phyloP scores from a whole-genome alignment of 64 coral and sea anemone species.

The Pocillopora verrucosa region DNA sequence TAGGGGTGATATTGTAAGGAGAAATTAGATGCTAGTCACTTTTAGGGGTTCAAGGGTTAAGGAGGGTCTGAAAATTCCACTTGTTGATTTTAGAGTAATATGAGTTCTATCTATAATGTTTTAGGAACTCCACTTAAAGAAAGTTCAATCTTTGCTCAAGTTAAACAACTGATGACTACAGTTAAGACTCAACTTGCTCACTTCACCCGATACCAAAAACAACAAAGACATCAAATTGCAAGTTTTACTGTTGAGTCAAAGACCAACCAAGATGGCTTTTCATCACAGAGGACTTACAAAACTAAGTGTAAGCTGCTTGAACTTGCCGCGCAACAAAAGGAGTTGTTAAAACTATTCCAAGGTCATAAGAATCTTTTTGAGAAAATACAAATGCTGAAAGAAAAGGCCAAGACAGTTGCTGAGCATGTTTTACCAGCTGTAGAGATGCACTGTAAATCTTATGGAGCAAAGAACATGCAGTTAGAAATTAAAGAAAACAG shows the following conservation, averaged over 20 bases:
- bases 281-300: neutral
- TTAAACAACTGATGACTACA: constrained; percentile 12
- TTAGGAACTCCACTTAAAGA: neutral
- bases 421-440: constrained; percentile 7
- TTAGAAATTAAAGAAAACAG: neutral
- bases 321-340: constrained; percentile 30
- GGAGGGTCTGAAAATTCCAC: neutral
- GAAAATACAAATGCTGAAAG: constrained; percentile 18
- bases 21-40: too few relatives aligned
- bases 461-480: neutral
- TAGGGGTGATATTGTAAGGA: too few relatives aligned
- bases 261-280: neutral
- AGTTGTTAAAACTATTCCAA: constrained; percentile 1
- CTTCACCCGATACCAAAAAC: neutral
- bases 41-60: neutral
- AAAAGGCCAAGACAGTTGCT: neutral
- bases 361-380: constrained; percentile 37
- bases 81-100: neutral
- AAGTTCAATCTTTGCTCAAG: constrained; percentile 10
- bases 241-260: neutral
- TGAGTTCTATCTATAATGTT: neutral
- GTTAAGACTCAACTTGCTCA: constrained; percentile 35
- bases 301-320: constrained; percentile 9
- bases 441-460: constrained; percentile 10
- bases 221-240: constrained; percentile 21